phyloP scores from a whole-genome alignment of 2,797 vertebrate species.

The Pseudomugil gertrudae region DNA sequence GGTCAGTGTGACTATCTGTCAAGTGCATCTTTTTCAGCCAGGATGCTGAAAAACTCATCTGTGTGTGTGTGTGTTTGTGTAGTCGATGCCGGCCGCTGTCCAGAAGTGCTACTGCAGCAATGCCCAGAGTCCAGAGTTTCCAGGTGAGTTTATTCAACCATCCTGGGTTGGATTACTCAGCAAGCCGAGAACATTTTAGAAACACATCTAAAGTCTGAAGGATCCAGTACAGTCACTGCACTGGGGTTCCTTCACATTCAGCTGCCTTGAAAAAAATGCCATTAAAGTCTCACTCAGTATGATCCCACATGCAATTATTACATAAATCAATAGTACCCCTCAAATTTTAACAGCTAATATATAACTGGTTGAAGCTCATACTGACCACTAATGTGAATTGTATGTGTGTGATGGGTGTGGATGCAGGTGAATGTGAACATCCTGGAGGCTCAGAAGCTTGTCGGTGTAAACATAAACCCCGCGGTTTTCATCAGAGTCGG shows the following conservation, averaged over 20 bases:
- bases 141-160: slow-evolving; percentile 82
- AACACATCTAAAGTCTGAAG: neutral
- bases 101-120: slow-evolving; percentile 70
- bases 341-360: neutral
- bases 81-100: slow-evolving; percentile 72
- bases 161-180: neutral
- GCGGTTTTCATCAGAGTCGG: slow-evolving; percentile 88
- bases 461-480: slow-evolving; percentile 94
- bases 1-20: slow-evolving; percentile 65
- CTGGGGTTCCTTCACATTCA: neutral
- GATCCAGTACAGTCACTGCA: neutral
- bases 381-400: neutral
- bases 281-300: neutral
- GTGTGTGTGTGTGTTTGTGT: neutral
- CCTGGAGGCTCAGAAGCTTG: slow-evolving; percentile 91
- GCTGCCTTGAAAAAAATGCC: neutral
- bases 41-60: neutral
- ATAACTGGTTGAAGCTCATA: neutral
- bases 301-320: neutral
- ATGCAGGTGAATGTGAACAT: slow-evolving; percentile 89
- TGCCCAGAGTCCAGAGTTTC: slow-evolving; percentile 84
- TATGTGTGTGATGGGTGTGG: slow-evolving; percentile 19
- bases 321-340: neutral
- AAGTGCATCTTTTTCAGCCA: neutral
- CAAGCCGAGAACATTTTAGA: neutral